Evolutionary conservation across 2,888 invertebrate genomes (phyloP), one percentile per base, ranked within the genome.

Genomic region (Drosophila aldrichi): DNA sequence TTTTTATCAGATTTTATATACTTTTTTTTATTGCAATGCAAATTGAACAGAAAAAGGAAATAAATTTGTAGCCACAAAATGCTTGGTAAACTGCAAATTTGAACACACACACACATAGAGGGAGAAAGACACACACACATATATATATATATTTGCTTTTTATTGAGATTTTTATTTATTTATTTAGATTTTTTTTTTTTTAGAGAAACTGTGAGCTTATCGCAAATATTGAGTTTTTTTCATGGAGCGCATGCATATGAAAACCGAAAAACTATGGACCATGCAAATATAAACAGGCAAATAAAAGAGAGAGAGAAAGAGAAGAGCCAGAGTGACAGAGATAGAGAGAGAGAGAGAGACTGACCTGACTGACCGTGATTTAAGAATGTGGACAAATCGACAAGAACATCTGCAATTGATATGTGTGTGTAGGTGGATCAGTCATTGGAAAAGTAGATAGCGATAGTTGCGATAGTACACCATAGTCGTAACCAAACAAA

Each of bases 361-460:
- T 93, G 92, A 93, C 93, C 93, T 93, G 93, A 92, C 92, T 91
- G 92, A 91, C 92, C 93, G 86, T 92, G 92, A 91, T 93, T 93
- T 85, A 92, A 88, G 90, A 91, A 92, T 82, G 92, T 92, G 87
- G 92, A 92, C 83, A 92, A 90, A 91, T 93, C 92, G 88, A 92
- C 92, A 80, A 91, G 92, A 79, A 89, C 92, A 93, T 93, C 93
- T 93, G 92, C 78, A 93, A 92, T 87, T 77, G 81, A 85, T 73
- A 82, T 34, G 74, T 67, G 52, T 67, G 65, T 40, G 55, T 48
- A 49, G 36, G 16, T 54, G 75, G 75, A 82, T 82, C 79, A 86
- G 88, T 83, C 78, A 77, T 74, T 63, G 65, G 72, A 76, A 79
- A 70, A 67, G 62, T 59, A 76, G 20, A 29, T 34, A 12, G 69